Evolutionary conservation across 92 coral and sea anemone species (phyloP), one percentile per base, ranked within the genome.

Genomic region (Heteractis magnifica): DNA sequence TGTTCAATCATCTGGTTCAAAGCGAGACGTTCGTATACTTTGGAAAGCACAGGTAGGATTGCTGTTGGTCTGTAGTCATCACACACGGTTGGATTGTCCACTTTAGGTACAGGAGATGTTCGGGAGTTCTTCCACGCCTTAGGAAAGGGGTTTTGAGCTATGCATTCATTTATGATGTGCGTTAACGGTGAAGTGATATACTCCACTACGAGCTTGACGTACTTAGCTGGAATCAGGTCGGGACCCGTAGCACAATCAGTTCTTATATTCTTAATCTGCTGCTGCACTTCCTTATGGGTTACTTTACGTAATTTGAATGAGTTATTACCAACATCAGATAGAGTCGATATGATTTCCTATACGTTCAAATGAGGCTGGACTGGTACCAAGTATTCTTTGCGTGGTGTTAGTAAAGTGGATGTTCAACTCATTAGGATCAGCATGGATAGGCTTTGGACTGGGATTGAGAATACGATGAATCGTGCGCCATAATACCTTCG

Each of bases 181-280:
- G 58, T 53, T 12, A 53, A 53, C 9, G 58, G 58, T 3, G 72
- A 65, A 18, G 41, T 18, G 8, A 65, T 65, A 6, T 53, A 52
- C 59, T 90, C 90, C 18, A 87, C 83, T 12, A 79, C 80, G 53
- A 83, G 48, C 77, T 90, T 86, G 48, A 90, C 26, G 65, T 72
- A 77, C 75, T 89, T 85, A 10, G 77, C 82, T 4, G 91, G 88
- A 26, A 84, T 79, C 23, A 74, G 88, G 49, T 84, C 91, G 53
- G 87, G 87, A 12, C 91, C 94, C 18, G 89, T 77, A 21, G 91
- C 85, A 50, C 89, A 91, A 70, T 88, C 87, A 14, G 85, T 80
- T 82, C 87, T 81, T 76, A 88, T 19, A 65, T 48, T 64, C 59
- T 58, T 81, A 16, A 88, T 70, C 85, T 81, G 65, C 10, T 78